These are phyloP conservation scores for Paraplagusia blochii DNA, from an alignment of 2,113 vertebrate species.

Conservation along the genomic window DNA sequence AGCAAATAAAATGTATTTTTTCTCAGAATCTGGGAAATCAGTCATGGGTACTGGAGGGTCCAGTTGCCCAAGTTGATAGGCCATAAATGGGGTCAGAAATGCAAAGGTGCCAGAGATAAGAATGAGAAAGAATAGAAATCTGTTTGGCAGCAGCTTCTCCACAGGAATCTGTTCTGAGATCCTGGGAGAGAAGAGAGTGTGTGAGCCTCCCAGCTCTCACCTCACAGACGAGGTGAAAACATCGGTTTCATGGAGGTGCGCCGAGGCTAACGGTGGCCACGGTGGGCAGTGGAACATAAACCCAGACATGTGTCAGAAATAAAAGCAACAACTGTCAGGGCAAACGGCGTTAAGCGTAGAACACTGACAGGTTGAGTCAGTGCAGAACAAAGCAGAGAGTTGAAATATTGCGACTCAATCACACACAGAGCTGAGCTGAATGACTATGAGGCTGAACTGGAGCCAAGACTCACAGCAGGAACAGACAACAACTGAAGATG, in stretches of 20 bases:
- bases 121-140: constrained; percentile 68
- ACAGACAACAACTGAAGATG: too few species aligned
- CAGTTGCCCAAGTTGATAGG: too few species aligned
- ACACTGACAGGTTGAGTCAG: constrained; percentile 57
- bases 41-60: too few species aligned
- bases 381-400: constrained; percentile 18
- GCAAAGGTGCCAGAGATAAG: constrained; percentile 31
- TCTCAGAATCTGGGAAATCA: too few species aligned
- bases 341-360: constrained; percentile 24
- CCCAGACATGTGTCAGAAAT: constrained; percentile 62
- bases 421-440: too few species aligned
- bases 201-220: constrained; percentile 42
- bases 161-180: constrained; percentile 56
- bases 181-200: constrained; percentile 46
- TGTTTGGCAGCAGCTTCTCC: constrained; percentile 55
- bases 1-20: too few species aligned
- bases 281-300: constrained; percentile 50
- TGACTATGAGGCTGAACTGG: too few species aligned
- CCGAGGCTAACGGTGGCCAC: constrained; percentile 56
- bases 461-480: too few species aligned
- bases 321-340: constrained; percentile 39
- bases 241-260: constrained; percentile 30
- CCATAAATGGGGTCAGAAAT: constrained; percentile 31
- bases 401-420: background rate
- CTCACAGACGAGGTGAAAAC: constrained; percentile 54